A percentile compares a stretch with the other conserved stretches of the same genome.
phyloP scores from a whole-genome alignment of 2,797 vertebrate genomes.

The Catamblyrhynchus diadema region DNA sequence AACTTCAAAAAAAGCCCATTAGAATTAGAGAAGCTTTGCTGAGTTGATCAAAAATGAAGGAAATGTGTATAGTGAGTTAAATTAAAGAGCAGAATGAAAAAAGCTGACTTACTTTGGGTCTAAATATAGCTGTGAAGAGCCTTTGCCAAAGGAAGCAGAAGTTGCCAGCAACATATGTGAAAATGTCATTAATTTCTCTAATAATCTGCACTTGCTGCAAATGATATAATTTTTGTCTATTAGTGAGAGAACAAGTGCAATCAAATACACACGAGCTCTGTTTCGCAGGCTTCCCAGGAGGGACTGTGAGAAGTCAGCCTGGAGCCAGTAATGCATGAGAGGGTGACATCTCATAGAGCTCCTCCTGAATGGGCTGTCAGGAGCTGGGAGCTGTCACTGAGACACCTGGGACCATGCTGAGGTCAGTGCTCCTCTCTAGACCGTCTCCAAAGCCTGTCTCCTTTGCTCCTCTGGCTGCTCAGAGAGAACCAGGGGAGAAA shows the following conservation, averaged over 20 bases:
- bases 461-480: not conserved
- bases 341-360: not conserved
- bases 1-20: not conserved
- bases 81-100: not conserved
- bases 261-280: not conserved
- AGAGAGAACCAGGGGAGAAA: not conserved
- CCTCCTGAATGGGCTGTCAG: not conserved
- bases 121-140: not conserved
- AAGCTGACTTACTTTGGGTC: not conserved
- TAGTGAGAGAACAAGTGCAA: not conserved
- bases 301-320: not conserved
- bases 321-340: not conserved
- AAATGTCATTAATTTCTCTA: constrained; percentile 25
- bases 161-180: constrained; percentile 1
- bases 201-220: not conserved
- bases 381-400: not conserved
- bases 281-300: rapidly evolving
- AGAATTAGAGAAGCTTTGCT: not conserved
- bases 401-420: not conserved
- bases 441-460: not conserved
- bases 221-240: not conserved
- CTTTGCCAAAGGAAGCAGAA: constrained; percentile 33
- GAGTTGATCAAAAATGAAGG: not conserved
- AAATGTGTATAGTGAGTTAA: not conserved
- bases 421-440: not conserved